Base-by-base conservation (phyloP, 1,140 invertebrate species). In the Rhysida immarginata region DNA sequence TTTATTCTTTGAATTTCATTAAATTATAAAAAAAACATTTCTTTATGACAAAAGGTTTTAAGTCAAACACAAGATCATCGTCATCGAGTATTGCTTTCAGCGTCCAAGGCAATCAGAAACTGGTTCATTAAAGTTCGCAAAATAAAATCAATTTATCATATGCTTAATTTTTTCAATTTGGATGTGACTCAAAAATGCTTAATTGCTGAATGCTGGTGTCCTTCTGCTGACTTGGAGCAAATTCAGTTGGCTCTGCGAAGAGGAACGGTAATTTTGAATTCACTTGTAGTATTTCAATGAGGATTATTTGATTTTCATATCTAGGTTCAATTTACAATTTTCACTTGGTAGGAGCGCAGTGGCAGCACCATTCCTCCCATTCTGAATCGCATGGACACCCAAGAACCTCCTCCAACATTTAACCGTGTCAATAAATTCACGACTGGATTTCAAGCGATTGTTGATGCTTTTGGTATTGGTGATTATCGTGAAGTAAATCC, bases 371-470 rank as follows among this genome's bases (percentile, higher is more conserved):
- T n/a, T 2, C 66, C 74, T 26, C 74, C 74, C 8, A 76, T 77
- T 60, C 53, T 75, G 20, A 71, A 77, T 58, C 55, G 65, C 42
- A 75, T 75, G 70, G 61, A 71, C 23, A 73, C 71, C 5, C 52
- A 59, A 13, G 62, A 69, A 51, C 27, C 59, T 21, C 74, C 74
- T 5, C 74, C 18, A 77, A n/a, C n/a, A n/a, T n/a, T n/a, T n/a
- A n/a, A n/a, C n/a, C n/a, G n/a, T n/a, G n/a, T n/a, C n/a, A n/a
- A 76, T 62, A 77, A 77, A 55, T 77, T 72, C 61, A 77, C 72
- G 1, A 43, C 53, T 29, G 74, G 71, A 29, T 76, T 77, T 61
- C 74, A 76, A 59, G 67, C 63, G 45, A 73, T 76, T 56, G 73
- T 76, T 25, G 72, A 76, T 64, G 64, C 75, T 0, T 76, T 77